Percentiles rank a stretch among this genome's conserved stretches.
These are phyloP conservation scores for Limulus polyphemus DNA, from an alignment of 2,888 invertebrate genomes.

Conservation along the genomic window DNA sequence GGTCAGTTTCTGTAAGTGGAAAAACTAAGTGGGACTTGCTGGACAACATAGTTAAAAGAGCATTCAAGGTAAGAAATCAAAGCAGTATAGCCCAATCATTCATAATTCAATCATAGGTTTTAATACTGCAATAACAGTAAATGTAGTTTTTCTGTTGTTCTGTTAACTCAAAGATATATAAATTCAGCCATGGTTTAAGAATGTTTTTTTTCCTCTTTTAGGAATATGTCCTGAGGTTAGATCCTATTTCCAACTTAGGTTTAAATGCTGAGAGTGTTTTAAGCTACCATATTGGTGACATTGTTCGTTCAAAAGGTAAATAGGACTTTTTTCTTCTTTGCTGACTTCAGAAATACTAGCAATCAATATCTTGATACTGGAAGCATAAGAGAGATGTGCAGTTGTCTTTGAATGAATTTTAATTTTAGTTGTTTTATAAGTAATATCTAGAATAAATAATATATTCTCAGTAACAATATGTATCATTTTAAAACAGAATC, in stretches of 20 bases:
- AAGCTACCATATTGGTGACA: slow-evolving; percentile 60
- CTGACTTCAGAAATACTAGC: neutral
- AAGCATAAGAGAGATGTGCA: too few relatives aligned
- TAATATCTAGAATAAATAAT: too few relatives aligned
- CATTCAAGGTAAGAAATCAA: slow-evolving; percentile 65
- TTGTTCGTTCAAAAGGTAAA: slow-evolving; percentile 24
- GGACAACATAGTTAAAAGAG: slow-evolving; percentile 76
- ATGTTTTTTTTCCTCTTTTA: slow-evolving; percentile 29
- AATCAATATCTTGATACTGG: neutral
- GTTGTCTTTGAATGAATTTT: too few relatives aligned
- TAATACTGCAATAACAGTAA: too few relatives aligned
- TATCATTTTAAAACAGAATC: too few relatives aligned
- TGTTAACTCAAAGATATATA: too few relatives aligned
- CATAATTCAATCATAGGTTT: neutral
- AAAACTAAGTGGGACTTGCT: slow-evolving; percentile 90
- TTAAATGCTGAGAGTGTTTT: slow-evolving; percentile 64
- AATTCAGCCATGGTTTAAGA: too few relatives aligned
- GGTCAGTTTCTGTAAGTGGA: slow-evolving; percentile 74
- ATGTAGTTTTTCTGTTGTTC: too few relatives aligned
- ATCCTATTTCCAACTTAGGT: slow-evolving; percentile 83
- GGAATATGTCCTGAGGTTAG: slow-evolving; percentile 81
- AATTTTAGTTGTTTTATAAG: too few relatives aligned
- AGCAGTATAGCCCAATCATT: neutral
- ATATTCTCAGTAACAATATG: too few relatives aligned
- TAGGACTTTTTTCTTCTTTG: neutral